Evolutionary conservation across 2,888 invertebrate genomes (phyloP).

Genomic region (Lithophane leautieri): DNA sequence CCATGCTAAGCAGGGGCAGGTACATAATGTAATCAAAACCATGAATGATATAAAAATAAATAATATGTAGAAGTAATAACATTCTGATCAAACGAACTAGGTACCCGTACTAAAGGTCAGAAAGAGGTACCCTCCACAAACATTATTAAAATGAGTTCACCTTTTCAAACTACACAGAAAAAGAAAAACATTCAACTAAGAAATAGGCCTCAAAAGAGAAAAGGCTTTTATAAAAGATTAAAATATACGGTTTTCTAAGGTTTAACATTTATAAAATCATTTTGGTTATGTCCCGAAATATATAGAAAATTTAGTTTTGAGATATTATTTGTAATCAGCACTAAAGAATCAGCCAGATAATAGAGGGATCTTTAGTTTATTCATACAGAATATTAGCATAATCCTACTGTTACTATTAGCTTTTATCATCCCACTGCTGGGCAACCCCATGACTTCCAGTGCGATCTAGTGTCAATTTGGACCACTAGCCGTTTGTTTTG

Average conservation of each 20-base stretch:
- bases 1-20: too few species aligned
- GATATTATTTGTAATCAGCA: not conserved
- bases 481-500: not conserved
- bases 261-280: constrained; percentile 4
- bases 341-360: not conserved
- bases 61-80: constrained; percentile 11
- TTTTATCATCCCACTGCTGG: not conserved
- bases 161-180: constrained; percentile 32
- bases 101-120: constrained; percentile 17
- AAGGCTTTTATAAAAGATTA: constrained; percentile 30
- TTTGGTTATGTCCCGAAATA: not conserved
- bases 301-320: constrained; percentile 1
- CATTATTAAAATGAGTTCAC: constrained; percentile 51
- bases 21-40: not conserved
- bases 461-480: not conserved
- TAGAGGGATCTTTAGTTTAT: not conserved
- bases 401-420: not conserved
- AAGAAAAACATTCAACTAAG: constrained; percentile 22
- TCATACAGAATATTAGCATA: not conserved
- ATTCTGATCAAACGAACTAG: constrained; percentile 26
- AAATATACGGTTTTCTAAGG: constrained; percentile 26
- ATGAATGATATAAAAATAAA: constrained; percentile 2
- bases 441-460: not conserved
- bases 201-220: constrained; percentile 34
- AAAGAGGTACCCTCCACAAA: constrained; percentile 31